phyloP scores from a whole-genome alignment of 1,140 invertebrate species.

The Anadara kagoshimensis region DNA sequence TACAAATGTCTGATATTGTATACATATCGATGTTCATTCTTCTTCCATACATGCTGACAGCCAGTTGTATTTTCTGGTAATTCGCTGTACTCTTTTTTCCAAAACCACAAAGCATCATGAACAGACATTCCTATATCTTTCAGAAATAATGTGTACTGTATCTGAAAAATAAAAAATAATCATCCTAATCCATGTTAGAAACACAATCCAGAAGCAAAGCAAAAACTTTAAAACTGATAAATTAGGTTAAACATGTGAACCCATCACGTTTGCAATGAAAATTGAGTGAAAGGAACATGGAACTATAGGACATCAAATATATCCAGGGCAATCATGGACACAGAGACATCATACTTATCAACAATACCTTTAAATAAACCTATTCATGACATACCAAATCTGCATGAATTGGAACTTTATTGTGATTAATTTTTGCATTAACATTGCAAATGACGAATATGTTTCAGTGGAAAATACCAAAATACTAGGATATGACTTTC shows the following conservation, averaged over 20 bases:
- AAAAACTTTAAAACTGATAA: too few species aligned
- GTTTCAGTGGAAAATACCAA: too few species aligned
- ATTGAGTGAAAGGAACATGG: too few species aligned
- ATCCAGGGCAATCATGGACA: too few species aligned
- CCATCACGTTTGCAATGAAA: too few species aligned
- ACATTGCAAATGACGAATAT: not conserved
- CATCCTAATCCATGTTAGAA: too few species aligned
- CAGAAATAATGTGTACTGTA: constrained; percentile 82
- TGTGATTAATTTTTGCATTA: not conserved
- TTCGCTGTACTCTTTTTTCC: constrained; percentile 80
- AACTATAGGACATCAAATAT: too few species aligned
- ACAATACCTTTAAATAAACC: not conserved
- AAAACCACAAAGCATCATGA: constrained; percentile 80
- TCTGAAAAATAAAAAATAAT: constrained; percentile 56
- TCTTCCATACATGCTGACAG: constrained; percentile 81
- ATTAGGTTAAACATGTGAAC: too few species aligned
- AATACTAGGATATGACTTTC: too few species aligned
- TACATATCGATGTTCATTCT: constrained; percentile 79
- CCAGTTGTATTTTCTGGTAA: constrained; percentile 59
- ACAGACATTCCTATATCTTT: constrained; percentile 83
- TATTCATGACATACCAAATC: not conserved
- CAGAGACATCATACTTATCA: too few species aligned
- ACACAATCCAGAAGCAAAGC: too few species aligned
- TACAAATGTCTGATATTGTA: constrained; percentile 85
- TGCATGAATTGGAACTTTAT: not conserved